These are phyloP conservation scores for Oophaga pumilio DNA, from an alignment of 2,113 vertebrate species.

Conservation along the genomic window DNA sequence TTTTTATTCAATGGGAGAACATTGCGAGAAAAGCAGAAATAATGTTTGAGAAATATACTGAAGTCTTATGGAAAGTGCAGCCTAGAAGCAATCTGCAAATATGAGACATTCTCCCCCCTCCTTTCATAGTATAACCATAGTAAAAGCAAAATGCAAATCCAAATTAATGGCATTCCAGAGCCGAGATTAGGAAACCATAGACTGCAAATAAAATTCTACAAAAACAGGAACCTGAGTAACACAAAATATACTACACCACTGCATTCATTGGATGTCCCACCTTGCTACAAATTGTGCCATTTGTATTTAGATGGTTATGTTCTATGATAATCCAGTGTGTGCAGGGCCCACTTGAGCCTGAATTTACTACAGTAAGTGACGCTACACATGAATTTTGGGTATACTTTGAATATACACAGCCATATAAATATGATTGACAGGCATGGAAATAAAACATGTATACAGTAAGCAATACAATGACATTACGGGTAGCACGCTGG, in stretches of 20 bases:
- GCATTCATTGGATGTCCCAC: background rate
- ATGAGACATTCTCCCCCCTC: background rate
- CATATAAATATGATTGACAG: background rate
- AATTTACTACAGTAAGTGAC: no score
- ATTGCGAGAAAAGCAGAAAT: background rate
- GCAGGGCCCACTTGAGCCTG: background rate
- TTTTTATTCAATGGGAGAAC: background rate
- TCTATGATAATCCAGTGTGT: background rate
- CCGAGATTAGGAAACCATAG: background rate
- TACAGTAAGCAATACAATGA: no score
- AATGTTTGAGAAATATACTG: background rate
- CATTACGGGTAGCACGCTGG: no score
- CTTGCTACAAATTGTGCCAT: background rate
- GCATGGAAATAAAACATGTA: background rate
- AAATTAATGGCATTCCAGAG: no score
- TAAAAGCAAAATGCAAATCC: background rate
- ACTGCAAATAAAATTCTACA: background rate
- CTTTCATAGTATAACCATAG: background rate
- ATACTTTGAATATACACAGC: background rate
- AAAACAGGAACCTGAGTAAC: background rate
- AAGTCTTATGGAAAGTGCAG: background rate
- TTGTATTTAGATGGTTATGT: background rate
- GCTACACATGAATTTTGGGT: background rate
- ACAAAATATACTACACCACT: background rate
- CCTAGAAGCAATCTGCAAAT: background rate